phyloP scores from a whole-genome alignment of 2,113 vertebrate species.

The Cryptomyrus ogoouensis region DNA sequence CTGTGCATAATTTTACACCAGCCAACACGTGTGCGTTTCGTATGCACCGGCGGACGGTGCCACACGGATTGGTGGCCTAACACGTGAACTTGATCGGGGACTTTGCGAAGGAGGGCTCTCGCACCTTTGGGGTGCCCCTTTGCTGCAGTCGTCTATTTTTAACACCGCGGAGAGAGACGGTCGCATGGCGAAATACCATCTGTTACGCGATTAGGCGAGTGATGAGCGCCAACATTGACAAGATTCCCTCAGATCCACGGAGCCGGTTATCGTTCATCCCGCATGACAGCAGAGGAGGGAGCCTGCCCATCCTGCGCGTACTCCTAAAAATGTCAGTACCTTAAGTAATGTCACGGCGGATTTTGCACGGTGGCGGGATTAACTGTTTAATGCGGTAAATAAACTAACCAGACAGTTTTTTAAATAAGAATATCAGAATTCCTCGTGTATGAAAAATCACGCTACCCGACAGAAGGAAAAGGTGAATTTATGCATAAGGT shows the following conservation, averaged over 20 bases:
- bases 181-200: slow-evolving; percentile 22
- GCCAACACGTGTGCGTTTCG: background rate
- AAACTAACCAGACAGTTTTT: background rate
- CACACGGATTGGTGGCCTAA: background rate
- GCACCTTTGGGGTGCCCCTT: slow-evolving; percentile 27
- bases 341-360: background rate
- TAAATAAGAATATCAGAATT: background rate
- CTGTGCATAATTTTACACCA: background rate
- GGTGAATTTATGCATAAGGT: background rate
- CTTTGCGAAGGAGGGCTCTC: slow-evolving; percentile 6
- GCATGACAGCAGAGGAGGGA: background rate
- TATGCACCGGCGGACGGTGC: background rate
- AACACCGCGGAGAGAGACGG: slow-evolving; percentile 12
- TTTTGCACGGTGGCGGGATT: background rate
- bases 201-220: slow-evolving; percentile 19
- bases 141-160: slow-evolving; percentile 26
- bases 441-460: background rate
- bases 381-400: background rate
- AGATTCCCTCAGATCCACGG: slow-evolving; percentile 8
- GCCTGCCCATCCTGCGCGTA: background rate
- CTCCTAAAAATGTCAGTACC: background rate
- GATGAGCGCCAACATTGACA: slow-evolving; percentile 10
- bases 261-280: slow-evolving; percentile 9
- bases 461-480: background rate
- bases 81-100: slow-evolving; percentile 22